phyloP scores from a whole-genome alignment of 2,888 invertebrate genomes.

The Nasonovia ribisnigri region DNA sequence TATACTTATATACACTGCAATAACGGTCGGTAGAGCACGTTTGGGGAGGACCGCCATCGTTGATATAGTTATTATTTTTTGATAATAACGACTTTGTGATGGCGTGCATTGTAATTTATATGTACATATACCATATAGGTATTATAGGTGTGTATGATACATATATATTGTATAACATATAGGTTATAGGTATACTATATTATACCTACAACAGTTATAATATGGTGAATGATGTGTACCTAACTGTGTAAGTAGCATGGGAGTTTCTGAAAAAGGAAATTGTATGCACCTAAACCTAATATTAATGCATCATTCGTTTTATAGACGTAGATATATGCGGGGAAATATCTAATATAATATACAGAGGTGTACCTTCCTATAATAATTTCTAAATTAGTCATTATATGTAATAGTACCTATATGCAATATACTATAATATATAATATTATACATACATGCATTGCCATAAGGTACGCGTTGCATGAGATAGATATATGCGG shows the following conservation, averaged over 20 bases:
- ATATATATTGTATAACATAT: not conserved
- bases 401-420: too few relatives aligned
- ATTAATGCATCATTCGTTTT: constrained; percentile 15
- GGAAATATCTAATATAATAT: not conserved
- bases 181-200: not conserved
- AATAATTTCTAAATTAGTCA: not conserved
- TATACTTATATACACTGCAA: not conserved
- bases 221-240: not conserved
- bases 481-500: not conserved
- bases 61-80: constrained; percentile 26
- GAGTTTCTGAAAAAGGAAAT: constrained; percentile 50
- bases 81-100: constrained; percentile 37
- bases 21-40: constrained; percentile 16
- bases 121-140: not conserved
- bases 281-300: not conserved
- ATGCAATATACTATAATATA: too few relatives aligned
- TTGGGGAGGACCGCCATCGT: constrained; percentile 28
- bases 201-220: not conserved
- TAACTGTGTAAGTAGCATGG: not conserved
- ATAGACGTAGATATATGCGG: not conserved
- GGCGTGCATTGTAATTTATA: not conserved
- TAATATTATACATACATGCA: not conserved
- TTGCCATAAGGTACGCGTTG: not conserved
- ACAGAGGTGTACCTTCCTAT: not conserved
- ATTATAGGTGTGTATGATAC: not conserved